Base-by-base conservation (phyloP, 1,140 invertebrate genomes). In the Whitmania pigra region DNA sequence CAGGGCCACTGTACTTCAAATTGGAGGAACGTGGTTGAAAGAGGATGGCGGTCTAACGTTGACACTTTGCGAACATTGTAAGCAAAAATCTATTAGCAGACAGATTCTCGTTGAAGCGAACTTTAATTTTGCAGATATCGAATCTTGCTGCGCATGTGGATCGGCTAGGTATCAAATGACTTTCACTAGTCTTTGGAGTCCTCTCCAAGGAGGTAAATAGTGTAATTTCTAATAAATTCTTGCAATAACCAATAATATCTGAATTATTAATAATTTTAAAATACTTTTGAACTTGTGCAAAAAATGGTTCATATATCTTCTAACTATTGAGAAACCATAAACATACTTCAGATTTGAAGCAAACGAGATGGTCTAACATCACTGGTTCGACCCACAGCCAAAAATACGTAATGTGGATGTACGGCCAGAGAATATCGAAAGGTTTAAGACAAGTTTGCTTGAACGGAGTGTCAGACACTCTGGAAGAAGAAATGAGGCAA, bases 171-270 rank as follows among this genome's bases (percentile, higher is more conserved):
- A 81, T 72, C 76, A 76, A 67, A 75, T 81, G 79, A 88, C 89
- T 53, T 96, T 99, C 82, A 89, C 97, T 83, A 95, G 97, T 0
- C 86, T 96, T 25, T 99, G 97, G 97, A 94, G 93, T 80, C 99
- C 92, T 82, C 96, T 96, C 0, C 86, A 86, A 9, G 88, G 77
- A 74, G 76, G 31, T 63, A 7, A 49, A 49, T 49, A 49, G 15
- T 5, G 43, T 17, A 11, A 49, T 49, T 11, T 49, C 13, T 49
- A 49, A 49, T 49, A 0, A 5, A 13, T 43, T 43, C 13, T 43
- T 6, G 40, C 13, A 13, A 6, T 43, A 43, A 43, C 5, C 5
- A 43, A 43, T 5, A 43, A 13, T 6, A 5, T 43, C 13, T 43
- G 13, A n/a, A n/a, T n/a, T n/a, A n/a, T n/a, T n/a, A n/a, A n/a